These are phyloP conservation scores for Stratiomys singularior DNA, from an alignment of 2,888 invertebrate species.

Conservation along the genomic window DNA sequence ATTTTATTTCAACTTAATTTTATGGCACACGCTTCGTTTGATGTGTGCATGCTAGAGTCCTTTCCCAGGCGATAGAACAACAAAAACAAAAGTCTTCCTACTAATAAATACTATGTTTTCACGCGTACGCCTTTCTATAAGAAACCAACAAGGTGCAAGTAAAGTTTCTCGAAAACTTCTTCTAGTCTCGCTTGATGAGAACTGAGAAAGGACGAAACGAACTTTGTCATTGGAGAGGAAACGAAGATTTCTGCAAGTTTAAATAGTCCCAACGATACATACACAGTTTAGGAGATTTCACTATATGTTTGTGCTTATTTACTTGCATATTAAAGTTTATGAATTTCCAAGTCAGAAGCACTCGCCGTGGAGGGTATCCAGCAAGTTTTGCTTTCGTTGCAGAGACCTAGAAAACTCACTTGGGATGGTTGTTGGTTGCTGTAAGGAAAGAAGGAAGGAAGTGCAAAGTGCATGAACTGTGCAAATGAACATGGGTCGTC, in stretches of 20 bases:
- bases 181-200: background rate
- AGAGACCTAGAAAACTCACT: background rate
- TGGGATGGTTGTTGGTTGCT: conserved; percentile 13
- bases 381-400: background rate
- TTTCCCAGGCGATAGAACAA: background rate
- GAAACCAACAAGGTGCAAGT: conserved; percentile 7
- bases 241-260: conserved; percentile 1
- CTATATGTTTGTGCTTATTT: background rate
- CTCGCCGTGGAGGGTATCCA: background rate
- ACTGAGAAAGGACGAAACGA: background rate
- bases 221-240: conserved; percentile 3
- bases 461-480: conserved; percentile 45
- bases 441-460: conserved; percentile 35
- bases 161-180: conserved; percentile 1
- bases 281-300: background rate
- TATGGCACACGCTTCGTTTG: conserved; percentile 1
- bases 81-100: conserved; percentile 4
- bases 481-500: conserved; percentile 35
- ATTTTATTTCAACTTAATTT: conserved; percentile 34
- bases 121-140: background rate
- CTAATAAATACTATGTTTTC: conserved; percentile 6
- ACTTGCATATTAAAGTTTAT: conserved; percentile 5
- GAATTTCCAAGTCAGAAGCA: conserved; percentile 12
- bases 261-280: background rate
- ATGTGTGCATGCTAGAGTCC: background rate